Base-by-base conservation (phyloP, 2,797 vertebrate genomes). In the Lutra lutra region DNA sequence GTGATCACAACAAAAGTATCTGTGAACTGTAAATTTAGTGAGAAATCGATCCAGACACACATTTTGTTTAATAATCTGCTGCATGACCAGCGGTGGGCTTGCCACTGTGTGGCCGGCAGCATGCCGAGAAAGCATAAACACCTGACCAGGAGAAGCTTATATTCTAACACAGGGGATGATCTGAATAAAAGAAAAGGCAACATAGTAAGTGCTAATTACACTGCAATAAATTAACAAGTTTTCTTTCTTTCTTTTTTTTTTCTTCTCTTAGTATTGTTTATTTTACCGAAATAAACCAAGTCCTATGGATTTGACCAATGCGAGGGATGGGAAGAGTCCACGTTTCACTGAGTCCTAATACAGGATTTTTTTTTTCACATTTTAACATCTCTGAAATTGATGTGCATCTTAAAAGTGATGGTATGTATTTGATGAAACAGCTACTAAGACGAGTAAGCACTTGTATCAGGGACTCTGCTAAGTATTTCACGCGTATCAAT, bases 1-100 rank as follows among this genome's bases (percentile, higher is more conserved):
- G 64, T 83, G 89, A 96, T 60, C 86, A 79, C 88, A 96, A 94
- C 72, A 97, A 97, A 94, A 38, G 23, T 66, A 88, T 90, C 92
- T 88, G 32, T 84, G 95, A 95, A 86, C 93, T 72, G 15, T 83
- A 70, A 83, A 90, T 90, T 89, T 86, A 93, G 64, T 72, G 92
- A 73, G 46, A 97, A 86, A 97, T 66, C 32, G 68, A 97, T 92
- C 86, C 86, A 85, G 86, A 91, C 40, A 73, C 46, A 97, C 35
- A 68, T 51, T 93, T 90, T 70, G 32, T 60, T 60, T 90, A 90
- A 94, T 86, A 66, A 86, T 58, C n/a, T 79, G 60, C 78, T 86
- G 68, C 1, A 20, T 40, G 60, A 27, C 20, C 54, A 46, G 66
- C 5, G 17, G 79, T 46, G 77, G 93, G 75, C 62, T 58, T 27